Percentiles rank a stretch among this genome's conserved stretches.
Evolutionary conservation across 2,888 invertebrate genomes (phyloP).

Genomic region (Himalopsyche tibetana): DNA sequence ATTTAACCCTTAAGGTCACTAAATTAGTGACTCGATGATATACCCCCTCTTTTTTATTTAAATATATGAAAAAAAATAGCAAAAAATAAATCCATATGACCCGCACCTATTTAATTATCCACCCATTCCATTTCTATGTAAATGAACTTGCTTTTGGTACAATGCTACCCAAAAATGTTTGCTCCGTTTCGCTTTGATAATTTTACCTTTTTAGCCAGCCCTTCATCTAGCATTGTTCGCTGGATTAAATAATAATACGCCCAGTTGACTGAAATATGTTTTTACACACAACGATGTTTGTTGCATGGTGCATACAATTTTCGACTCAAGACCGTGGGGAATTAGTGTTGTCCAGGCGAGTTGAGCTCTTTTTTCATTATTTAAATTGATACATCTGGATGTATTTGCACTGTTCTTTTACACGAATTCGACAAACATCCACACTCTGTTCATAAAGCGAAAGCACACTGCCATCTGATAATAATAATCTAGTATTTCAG

Average conservation of each 20-base stretch:
- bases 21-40: too few species aligned
- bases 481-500: too few species aligned
- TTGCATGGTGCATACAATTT: conserved; percentile 22
- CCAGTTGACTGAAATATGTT: conserved; percentile 31
- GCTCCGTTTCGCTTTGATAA: conserved; percentile 3
- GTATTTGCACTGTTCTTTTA: too few species aligned
- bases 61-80: too few species aligned
- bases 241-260: conserved; percentile 16
- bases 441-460: too few species aligned
- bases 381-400: too few species aligned
- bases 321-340: neutral
- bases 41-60: too few species aligned
- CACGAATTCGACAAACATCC: too few species aligned
- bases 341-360: neutral
- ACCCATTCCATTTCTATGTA: neutral
- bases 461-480: too few species aligned
- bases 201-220: conserved; percentile 26
- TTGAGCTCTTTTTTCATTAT: neutral
- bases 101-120: neutral
- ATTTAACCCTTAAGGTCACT: too few species aligned
- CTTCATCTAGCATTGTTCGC: conserved; percentile 11
- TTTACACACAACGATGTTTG: conserved; percentile 17
- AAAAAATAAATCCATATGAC: neutral
- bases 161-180: neutral
- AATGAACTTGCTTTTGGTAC: neutral